Evolutionary conservation across 2,797 vertebrate species (phyloP).

Genomic region (Protosalanx chinensis): DNA sequence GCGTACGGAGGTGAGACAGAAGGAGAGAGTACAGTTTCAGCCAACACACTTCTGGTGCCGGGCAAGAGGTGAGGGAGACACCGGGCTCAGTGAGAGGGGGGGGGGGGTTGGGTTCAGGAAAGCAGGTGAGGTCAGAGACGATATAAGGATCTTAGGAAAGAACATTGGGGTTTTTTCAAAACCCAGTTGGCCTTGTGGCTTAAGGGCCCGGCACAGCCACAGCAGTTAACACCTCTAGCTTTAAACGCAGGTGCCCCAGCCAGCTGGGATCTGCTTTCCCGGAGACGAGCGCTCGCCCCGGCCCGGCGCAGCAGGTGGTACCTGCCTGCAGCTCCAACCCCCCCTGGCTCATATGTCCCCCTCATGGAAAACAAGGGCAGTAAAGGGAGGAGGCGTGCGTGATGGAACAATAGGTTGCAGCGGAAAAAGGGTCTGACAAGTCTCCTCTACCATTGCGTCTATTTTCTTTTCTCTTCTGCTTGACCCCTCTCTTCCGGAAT

Average conservation of each 20-base stretch:
- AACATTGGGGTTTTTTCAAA: background rate
- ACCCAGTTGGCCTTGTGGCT: background rate
- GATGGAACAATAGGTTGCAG: slow-evolving; percentile 48
- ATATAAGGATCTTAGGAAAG: background rate
- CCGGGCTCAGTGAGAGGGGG: too few species aligned
- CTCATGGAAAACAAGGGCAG: background rate
- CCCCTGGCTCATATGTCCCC: background rate
- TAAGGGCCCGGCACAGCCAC: background rate
- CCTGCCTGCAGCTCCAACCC: too few species aligned
- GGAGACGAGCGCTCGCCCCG: too few species aligned
- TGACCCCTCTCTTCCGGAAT: background rate
- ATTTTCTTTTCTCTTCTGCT: background rate
- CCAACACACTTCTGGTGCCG: too few species aligned
- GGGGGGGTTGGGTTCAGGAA: background rate
- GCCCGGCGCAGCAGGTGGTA: too few species aligned
- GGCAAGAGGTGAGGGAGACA: background rate
- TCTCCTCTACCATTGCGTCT: background rate
- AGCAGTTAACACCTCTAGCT: background rate
- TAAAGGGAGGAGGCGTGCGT: background rate
- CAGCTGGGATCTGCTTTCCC: background rate
- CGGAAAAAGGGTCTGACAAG: background rate
- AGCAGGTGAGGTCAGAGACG: background rate
- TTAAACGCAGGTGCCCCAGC: background rate
- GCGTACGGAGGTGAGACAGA: background rate
- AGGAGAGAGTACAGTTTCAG: background rate